phyloP scores from a whole-genome alignment of 2,113 vertebrate genomes.

The Morone chrysops region DNA sequence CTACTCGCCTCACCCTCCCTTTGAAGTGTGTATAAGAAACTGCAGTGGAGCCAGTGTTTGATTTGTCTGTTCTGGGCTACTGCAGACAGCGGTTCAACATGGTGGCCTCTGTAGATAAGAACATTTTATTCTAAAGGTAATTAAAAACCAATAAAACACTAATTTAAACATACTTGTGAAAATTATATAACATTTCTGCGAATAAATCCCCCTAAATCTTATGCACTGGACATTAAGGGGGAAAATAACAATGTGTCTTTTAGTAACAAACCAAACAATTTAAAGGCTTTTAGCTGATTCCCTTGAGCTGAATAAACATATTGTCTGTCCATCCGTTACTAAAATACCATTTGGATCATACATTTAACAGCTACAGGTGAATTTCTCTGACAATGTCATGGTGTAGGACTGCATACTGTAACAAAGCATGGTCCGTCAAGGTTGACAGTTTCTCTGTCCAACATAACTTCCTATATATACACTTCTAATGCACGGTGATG shows the following conservation, averaged over 20 bases:
- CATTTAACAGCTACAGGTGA: neutral
- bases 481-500: neutral
- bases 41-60: too few relatives aligned
- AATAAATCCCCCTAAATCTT: too few relatives aligned
- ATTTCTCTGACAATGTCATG: slow-evolving; percentile 1
- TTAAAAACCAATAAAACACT: too few relatives aligned
- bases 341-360: neutral
- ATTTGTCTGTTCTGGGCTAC: too few relatives aligned
- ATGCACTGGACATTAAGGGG: too few relatives aligned
- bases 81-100: too few relatives aligned
- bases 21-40: too few relatives aligned
- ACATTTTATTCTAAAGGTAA: too few relatives aligned
- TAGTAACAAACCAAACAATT: neutral
- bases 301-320: neutral
- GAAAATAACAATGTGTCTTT: neutral
- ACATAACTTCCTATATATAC: neutral
- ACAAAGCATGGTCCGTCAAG: neutral
- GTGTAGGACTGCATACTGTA: neutral
- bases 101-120: too few relatives aligned
- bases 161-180: too few relatives aligned
- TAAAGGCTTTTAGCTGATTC: neutral
- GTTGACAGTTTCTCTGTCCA: neutral
- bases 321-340: neutral
- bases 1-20: too few relatives aligned
- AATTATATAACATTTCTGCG: too few relatives aligned